Conservation (phyloP, 2,888 invertebrate species). For the Sarcophaga carnaria region DNA sequence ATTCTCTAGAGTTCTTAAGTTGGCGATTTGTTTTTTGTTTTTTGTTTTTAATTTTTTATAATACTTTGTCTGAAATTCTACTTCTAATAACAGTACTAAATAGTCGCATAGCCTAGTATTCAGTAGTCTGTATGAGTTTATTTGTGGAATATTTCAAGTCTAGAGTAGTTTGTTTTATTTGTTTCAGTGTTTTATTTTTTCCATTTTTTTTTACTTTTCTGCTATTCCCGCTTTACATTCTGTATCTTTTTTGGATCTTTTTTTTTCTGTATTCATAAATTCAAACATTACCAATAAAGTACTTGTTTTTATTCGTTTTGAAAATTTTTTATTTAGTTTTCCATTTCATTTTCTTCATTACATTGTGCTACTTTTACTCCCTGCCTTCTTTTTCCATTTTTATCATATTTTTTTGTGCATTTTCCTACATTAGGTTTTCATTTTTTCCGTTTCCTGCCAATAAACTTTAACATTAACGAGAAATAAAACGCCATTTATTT, state of each 20-base stretch:
- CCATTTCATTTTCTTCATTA: not conserved
- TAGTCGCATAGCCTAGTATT: not conserved
- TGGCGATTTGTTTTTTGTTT: conserved; percentile 17
- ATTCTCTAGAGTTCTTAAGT: not conserved
- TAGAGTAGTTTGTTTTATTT: conserved; percentile 30
- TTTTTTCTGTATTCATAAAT: conserved; percentile 16
- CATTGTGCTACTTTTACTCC: conserved; percentile 37
- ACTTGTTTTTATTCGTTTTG: not conserved
- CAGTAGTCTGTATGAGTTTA: not conserved
- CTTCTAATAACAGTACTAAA: not conserved
- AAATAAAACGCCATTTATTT: conserved; percentile 45
- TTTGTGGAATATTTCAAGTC: not conserved
- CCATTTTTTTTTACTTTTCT: not conserved
- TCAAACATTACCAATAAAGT: conserved; percentile 37
- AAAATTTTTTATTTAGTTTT: conserved; percentile 9
- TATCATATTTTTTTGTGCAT: conserved; percentile 16
- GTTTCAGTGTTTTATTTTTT: not conserved
- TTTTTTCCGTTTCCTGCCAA: conserved; percentile 49
- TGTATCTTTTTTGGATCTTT: not conserved
- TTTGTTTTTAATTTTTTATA: not conserved
- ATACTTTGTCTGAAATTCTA: not conserved
- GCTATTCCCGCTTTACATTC: not conserved
- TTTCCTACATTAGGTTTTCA: conserved; percentile 32
- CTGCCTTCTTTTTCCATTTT: not conserved
- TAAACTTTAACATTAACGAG: conserved; percentile 36